Conservation (phyloP, 2,113 vertebrate genomes). For the Taxidea taxus region DNA sequence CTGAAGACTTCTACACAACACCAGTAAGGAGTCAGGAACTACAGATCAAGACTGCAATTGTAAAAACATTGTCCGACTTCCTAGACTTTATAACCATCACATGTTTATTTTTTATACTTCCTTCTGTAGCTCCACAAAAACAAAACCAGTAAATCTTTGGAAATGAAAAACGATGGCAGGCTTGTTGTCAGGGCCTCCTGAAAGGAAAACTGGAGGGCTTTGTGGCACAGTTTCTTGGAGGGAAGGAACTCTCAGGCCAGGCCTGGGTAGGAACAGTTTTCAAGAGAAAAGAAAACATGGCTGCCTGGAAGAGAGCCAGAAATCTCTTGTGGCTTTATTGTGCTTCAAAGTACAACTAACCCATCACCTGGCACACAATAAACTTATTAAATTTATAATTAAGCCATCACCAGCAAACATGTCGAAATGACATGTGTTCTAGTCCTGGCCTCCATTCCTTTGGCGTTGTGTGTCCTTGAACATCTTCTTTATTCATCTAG, state of each 20-base stretch:
- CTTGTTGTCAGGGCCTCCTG: neutral
- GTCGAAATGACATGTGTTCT: neutral
- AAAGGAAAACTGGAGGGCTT: constrained; percentile 23
- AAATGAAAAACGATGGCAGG: neutral
- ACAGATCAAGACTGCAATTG: neutral
- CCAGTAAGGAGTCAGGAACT: neutral
- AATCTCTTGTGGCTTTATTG: neutral
- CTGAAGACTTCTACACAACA: neutral
- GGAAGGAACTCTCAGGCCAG: neutral
- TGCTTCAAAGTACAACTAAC: constrained; percentile 15
- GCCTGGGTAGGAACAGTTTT: neutral
- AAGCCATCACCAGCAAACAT: too few species aligned
- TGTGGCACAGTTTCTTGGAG: neutral
- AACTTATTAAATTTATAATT: too few species aligned
- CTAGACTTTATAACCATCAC: constrained; percentile 23
- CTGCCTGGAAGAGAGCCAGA: neutral
- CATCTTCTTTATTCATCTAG: neutral
- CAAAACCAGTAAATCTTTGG: constrained; percentile 9
- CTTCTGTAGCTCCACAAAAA: neutral
- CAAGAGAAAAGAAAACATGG: neutral
- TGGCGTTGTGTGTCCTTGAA: neutral
- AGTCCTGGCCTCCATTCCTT: neutral
- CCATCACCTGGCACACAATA: neutral
- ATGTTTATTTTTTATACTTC: constrained; percentile 6
- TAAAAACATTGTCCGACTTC: constrained; percentile 31